Evolutionary conservation across 2,797 vertebrate genomes (phyloP), one percentile per base, ranked within the genome.

Genomic region (Melanotaenia nigrans): DNA sequence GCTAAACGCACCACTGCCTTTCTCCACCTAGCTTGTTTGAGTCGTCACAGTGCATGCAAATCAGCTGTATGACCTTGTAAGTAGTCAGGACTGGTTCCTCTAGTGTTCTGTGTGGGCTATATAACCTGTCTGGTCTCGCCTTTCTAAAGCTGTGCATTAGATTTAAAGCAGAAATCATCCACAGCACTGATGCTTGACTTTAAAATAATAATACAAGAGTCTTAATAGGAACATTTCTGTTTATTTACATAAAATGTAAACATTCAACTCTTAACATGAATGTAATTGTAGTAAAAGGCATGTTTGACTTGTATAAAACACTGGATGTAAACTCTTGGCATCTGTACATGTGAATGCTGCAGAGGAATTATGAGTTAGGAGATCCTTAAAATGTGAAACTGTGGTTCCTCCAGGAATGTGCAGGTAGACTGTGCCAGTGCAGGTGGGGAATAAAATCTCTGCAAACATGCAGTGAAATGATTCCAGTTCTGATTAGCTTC

Each of bases 231-330:
- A 89, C 61, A 85, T 71, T 82, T 76, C 71, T 4, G 11, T 93
- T 92, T 94, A 93, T 90, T 93, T 90, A 89, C 86, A 89, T 87
- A 82, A 87, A 78, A 90, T 93, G 92, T 93, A 93, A 94, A 94
- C 92, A 93, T 92, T 92, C 86, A 90, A 92, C 87, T 94, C 89
- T 90, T 75, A 66, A 89, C 82, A 90, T 91, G 84, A 91, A 89
- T 87, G 79, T 86, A 86, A 77, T 75, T 85, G 81, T 89, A 83
- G 85, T 92, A 93, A 94, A 95, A 94, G 92, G 90, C 93, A 92
- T 89, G 87, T 92, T 83, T 81, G 38, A 91, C 83, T 88, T 54
- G 90, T 95, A 94, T 86, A 95, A 95, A 94, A 94, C 87, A 83
- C 82, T 73, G 74, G 82, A 85, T 90, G 86, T 89, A 88, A 91